phyloP scores from a whole-genome alignment of 92 coral and sea anemone species.

The Phymanthus crucifer region DNA sequence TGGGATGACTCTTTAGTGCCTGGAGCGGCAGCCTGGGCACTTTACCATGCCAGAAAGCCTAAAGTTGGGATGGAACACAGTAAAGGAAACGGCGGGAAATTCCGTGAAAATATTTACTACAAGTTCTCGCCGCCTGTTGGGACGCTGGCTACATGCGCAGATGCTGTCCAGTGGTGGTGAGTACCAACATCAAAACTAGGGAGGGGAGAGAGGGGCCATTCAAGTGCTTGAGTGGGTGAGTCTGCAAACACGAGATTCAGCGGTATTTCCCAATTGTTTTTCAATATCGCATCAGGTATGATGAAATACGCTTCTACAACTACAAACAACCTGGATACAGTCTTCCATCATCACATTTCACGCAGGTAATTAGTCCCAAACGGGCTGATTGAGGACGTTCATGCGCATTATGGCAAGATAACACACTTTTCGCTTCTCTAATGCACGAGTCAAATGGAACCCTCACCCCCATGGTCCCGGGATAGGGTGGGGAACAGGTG shows the following conservation, averaged over 20 bases:
- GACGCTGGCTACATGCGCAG: constrained; percentile 5
- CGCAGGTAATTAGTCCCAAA: constrained; percentile 11
- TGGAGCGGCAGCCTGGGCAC: constrained; percentile 50
- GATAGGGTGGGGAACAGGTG: too few relatives aligned
- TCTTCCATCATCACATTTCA: constrained; percentile 21
- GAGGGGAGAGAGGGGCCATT: too few relatives aligned
- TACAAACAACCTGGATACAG: constrained; percentile 10
- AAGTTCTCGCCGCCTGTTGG: constrained; percentile 1
- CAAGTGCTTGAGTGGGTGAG: too few relatives aligned
- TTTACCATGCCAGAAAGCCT: constrained; percentile 35
- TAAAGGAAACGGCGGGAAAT: constrained; percentile 30
- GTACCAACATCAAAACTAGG: not conserved
- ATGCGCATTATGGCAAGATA: too few relatives aligned
- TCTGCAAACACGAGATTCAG: too few relatives aligned
- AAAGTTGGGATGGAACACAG: constrained; percentile 28
- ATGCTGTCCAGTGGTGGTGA: constrained; percentile 26
- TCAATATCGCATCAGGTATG: constrained; percentile 12
- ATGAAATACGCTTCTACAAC: constrained; percentile 25
- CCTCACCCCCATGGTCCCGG: too few relatives aligned
- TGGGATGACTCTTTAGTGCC: constrained; percentile 50
- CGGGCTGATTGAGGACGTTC: not conserved
- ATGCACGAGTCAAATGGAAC: too few relatives aligned
- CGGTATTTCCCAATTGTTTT: not conserved
- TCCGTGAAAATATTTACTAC: constrained; percentile 28
- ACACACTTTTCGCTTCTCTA: too few relatives aligned